Conservation (phyloP, 2,113 vertebrate species). For the Calyptomena viridis region DNA sequence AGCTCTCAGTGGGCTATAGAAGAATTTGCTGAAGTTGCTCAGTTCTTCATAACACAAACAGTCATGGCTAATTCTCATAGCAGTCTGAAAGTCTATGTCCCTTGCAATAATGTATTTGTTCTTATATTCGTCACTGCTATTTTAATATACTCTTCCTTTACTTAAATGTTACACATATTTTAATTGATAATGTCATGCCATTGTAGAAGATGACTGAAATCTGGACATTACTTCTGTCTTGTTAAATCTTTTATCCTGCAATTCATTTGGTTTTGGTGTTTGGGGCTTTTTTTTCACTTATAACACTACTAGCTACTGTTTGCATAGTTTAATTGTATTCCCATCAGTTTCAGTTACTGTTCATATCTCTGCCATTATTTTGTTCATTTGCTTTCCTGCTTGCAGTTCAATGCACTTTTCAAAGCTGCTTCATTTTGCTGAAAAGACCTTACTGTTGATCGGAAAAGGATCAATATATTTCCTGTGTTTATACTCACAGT, state of each 20-base stretch:
- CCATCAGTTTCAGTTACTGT: background rate
- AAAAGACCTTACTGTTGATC: background rate
- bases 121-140: background rate
- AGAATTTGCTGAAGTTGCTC: background rate
- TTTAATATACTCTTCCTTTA: background rate
- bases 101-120: background rate
- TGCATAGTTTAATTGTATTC: background rate
- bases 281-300: background rate
- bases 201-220: background rate
- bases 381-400: background rate
- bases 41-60: background rate
- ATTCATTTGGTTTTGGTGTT: background rate
- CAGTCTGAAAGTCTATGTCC: background rate
- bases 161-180: background rate
- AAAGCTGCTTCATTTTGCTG: background rate
- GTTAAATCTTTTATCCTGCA: background rate
- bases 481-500: background rate
- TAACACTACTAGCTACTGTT: background rate
- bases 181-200: background rate
- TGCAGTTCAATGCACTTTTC: background rate
- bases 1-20: background rate
- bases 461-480: background rate
- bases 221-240: background rate
- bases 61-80: background rate
- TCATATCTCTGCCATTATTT: background rate